A percentile compares a stretch with the other conserved stretches of the same genome.
Evolutionary conservation across 2,113 vertebrate genomes (phyloP).

Genomic region (Phrynocephalus versicolor): DNA sequence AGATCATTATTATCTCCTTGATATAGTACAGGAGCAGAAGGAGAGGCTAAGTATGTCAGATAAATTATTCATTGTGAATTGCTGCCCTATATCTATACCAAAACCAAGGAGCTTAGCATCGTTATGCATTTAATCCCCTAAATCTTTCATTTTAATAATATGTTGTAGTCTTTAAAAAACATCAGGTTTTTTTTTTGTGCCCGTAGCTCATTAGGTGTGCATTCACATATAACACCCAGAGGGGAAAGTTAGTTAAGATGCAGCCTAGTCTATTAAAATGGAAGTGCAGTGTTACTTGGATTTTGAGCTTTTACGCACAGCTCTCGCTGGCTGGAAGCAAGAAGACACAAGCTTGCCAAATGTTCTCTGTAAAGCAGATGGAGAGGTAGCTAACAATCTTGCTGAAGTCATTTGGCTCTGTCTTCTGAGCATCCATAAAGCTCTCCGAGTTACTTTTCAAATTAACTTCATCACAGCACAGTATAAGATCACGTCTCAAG

Average conservation of each 20-base stretch:
- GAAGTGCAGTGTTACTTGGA: conserved; percentile 36
- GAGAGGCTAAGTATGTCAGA: neutral
- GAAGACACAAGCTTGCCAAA: conserved; percentile 51
- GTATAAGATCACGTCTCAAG: neutral
- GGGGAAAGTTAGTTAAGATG: conserved; percentile 32
- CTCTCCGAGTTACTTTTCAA: conserved; percentile 33
- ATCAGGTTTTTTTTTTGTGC: neutral
- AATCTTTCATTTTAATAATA: conserved; percentile 12
- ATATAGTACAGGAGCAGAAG: conserved; percentile 4
- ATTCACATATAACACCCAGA: conserved; percentile 10
- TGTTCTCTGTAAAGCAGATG: conserved; percentile 49
- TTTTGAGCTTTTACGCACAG: conserved; percentile 56
- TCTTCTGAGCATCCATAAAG: conserved; percentile 26
- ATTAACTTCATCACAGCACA: conserved; percentile 34
- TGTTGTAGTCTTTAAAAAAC: neutral
- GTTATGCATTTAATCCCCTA: conserved; percentile 31
- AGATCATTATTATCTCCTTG: neutral
- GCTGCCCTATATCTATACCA: conserved; percentile 22
- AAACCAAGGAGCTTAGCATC: neutral
- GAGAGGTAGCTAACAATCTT: conserved; percentile 39
- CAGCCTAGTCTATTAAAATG: conserved; percentile 33
- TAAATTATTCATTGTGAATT: conserved; percentile 18
- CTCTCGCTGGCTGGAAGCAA: conserved; percentile 50
- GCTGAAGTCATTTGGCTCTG: conserved; percentile 55
- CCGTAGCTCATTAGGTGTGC: neutral